Evolutionary conservation across 30 jellyfish, hydroid and myxozoan species (phyloP), one percentile per base, ranked within the genome.

Genomic region (Aurelia aurita): DNA sequence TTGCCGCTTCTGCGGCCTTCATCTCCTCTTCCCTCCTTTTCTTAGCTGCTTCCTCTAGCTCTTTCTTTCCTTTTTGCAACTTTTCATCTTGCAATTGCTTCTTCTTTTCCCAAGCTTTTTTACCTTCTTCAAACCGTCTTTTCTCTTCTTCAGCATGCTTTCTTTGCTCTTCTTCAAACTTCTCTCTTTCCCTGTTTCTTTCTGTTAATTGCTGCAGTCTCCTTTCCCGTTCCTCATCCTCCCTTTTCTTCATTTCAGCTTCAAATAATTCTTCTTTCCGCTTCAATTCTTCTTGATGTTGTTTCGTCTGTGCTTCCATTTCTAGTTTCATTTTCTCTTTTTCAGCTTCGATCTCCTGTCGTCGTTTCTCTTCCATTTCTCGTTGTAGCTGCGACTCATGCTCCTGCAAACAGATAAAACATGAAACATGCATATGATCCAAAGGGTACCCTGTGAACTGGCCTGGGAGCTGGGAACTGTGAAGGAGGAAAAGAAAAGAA

Each of bases 1-100:
- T 44, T 23, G 23, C 87, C 51, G 45, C 76, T 66, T 87, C 87
- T 53, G 70, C 69, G 5, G 82, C 85, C 77, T 72, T 39, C 20
- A 71, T 77, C 63, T 70, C 87, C 53, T 71, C 87, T 71, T 71
- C 64, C 18, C 19, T 55, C 51, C 74, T 66, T 54, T 67, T 72
- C 63, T 3, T 62, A 3, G 29, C 71, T 16, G n/a, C 59, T 43
- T 88, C 80, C 9, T 75, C 93, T 10, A 70, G 14, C 59, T 69
- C 77, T 62, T 25, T 35, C 67, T 72, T 58, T 55, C 62, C 82
- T 72, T n/a, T 83, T 62, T 11, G 74, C 51, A 27, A 3, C 22
- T 61, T 63, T 47, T 63, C 77, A 3, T 45, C 28, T 35, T 87
- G 87, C n/a, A 58, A 51, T 22, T 46, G 46, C 62, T 68, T 69